A percentile compares a stretch with the other conserved stretches of the same genome.
Evolutionary conservation across 1,140 invertebrate genomes (phyloP).

Genomic region (Lucilia cuprina): DNA sequence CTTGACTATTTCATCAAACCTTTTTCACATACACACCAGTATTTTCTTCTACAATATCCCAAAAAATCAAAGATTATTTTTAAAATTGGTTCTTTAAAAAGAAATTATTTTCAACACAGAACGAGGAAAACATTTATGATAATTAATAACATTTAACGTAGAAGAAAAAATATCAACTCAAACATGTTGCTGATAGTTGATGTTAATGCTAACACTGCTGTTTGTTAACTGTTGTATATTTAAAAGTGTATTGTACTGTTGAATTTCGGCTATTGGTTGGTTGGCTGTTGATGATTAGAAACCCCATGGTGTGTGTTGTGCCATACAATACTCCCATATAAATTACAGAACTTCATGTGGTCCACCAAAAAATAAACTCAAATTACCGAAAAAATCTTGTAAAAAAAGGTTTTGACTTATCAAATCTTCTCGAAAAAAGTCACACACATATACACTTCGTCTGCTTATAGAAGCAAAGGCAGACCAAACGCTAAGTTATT

Average conservation of each 20-base stretch:
- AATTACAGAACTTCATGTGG: constrained; percentile 36
- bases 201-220: background rate
- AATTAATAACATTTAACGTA: constrained; percentile 27
- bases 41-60: no score
- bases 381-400: constrained; percentile 4
- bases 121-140: constrained; percentile 17
- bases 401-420: background rate
- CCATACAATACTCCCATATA: constrained; percentile 34
- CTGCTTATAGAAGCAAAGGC: no score
- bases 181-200: background rate
- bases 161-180: constrained; percentile 9
- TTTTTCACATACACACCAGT: background rate
- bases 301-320: constrained; percentile 36
- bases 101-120: background rate
- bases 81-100: background rate
- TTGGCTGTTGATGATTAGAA: constrained; percentile 31
- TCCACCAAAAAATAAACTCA: background rate
- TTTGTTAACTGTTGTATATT: background rate
- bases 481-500: constrained; percentile 24
- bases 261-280: background rate
- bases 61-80: background rate
- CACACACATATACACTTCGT: no score
- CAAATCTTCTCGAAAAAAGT: no score
- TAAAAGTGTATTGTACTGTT: no score
- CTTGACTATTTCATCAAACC: constrained; percentile 4